These are phyloP conservation scores for Plagodis dolabraria DNA, from an alignment of 2,888 invertebrate genomes.

Conservation along the genomic window DNA sequence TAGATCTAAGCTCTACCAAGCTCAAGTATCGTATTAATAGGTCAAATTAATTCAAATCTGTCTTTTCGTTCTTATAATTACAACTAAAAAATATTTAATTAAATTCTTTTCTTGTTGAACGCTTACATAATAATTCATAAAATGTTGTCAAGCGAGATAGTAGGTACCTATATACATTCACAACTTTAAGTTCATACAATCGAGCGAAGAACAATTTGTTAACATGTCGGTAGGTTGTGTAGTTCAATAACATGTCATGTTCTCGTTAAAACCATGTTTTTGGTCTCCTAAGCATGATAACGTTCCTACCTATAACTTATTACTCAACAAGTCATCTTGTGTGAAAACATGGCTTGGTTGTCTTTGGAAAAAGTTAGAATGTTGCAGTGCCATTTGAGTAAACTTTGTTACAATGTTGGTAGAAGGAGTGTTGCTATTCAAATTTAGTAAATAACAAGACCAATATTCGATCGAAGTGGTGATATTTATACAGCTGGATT, in stretches of 20 bases:
- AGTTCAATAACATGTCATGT: conserved; percentile 17
- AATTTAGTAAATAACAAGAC: not conserved
- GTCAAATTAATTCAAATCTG: no score
- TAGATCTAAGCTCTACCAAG: no score
- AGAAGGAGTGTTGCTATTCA: not conserved
- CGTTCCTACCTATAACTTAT: not conserved
- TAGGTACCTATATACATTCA: no score
- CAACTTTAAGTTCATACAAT: not conserved
- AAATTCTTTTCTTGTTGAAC: no score
- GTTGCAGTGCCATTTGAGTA: not conserved
- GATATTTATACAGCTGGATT: not conserved
- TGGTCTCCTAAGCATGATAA: conserved; percentile 1
- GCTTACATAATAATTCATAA: no score
- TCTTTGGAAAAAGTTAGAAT: not conserved
- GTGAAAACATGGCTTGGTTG: not conserved
- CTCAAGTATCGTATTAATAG: no score
- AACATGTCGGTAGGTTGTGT: conserved; percentile 16
- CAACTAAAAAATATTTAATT: no score
- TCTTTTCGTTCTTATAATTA: no score
- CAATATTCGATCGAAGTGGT: not conserved
- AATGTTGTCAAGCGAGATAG: no score
- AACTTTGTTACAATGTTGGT: not conserved
- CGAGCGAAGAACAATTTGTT: conserved; percentile 22
- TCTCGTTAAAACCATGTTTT: conserved; percentile 15
- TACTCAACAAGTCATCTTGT: not conserved